Evolutionary conservation across 2,113 vertebrate species (phyloP).

Genomic region (Odocoileus virginianus): DNA sequence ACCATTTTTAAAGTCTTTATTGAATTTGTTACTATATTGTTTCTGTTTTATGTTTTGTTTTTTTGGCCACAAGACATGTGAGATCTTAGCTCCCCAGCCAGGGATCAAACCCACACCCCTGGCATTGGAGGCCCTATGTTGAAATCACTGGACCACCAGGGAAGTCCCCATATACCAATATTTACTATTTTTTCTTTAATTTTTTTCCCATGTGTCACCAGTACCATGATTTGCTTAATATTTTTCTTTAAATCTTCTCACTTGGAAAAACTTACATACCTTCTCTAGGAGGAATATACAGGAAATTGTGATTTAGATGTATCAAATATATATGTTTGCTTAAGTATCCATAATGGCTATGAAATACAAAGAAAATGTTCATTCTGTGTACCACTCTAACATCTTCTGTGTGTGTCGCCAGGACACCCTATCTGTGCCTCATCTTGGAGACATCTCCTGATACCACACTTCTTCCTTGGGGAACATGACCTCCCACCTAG

Average conservation of each 20-base stretch:
- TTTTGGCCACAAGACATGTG: background rate
- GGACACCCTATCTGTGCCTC: background rate
- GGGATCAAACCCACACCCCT: background rate
- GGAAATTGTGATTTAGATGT: background rate
- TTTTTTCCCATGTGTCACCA: background rate
- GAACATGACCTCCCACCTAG: fast-evolving
- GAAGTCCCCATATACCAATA: background rate
- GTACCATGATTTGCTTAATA: background rate
- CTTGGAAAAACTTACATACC: background rate
- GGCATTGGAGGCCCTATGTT: background rate
- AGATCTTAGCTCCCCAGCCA: background rate
- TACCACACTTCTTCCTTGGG: background rate
- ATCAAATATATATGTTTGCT: background rate
- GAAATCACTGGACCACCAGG: background rate
- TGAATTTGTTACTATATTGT: background rate
- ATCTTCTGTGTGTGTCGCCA: background rate
- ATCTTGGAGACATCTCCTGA: background rate
- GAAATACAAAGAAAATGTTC: background rate
- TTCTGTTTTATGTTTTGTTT: background rate
- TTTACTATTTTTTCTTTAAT: background rate
- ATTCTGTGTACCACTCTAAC: background rate
- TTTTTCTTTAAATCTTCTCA: background rate
- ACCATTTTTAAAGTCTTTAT: background rate
- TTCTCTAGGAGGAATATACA: background rate
- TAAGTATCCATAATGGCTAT: background rate